Base-by-base conservation (phyloP, 2,797 vertebrate species). In the Sciurus carolinensis region DNA sequence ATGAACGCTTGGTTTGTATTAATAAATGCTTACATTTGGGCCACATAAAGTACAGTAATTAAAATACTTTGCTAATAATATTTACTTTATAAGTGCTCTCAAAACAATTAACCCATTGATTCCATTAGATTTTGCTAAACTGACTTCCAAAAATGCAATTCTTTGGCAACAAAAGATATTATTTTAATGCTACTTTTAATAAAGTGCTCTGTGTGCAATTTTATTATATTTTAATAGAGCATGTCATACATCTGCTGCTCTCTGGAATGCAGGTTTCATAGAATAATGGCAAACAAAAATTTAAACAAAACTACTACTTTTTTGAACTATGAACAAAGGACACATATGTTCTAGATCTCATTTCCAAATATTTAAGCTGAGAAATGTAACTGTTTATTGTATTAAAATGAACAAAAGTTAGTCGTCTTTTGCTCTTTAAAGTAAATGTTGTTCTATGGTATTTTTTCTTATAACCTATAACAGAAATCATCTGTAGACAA, bases 1-100 rank as follows among this genome's bases (percentile, higher is more conserved):
- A 99, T 99, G 98, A 99, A 98, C 26, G 94, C 98, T 99, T 98
- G 98, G 98, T 98, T 99, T 98, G 97, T 99, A 98, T 99, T 99
- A 99, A 98, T 99, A 99, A 98, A 99, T 98, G 98, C 98, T 98
- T 98, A 98, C 95, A 98, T 98, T 98, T 98, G 98, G 96, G 98
- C 98, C 98, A 98, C 96, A 98, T 96, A 98, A 98, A 98, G 98
- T 98, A 97, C 96, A 98, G 97, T 97, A 98, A 99, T 99, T 99
- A 99, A 99, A 99, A 98, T 98, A 97, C 93, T 98, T 98, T 98
- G 90, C 91, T 98, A 98, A 98, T 98, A 94, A 96, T 98, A 98
- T 99, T 98, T 98, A 97, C 97, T 98, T 62, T 98, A 98, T 97
- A 98, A 98, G 90, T 98, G 79, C 24, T 98, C 97, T 98, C 86